These are phyloP conservation scores for Bagarius yarrelli DNA, from an alignment of 2,113 vertebrate genomes.

Conservation along the genomic window DNA sequence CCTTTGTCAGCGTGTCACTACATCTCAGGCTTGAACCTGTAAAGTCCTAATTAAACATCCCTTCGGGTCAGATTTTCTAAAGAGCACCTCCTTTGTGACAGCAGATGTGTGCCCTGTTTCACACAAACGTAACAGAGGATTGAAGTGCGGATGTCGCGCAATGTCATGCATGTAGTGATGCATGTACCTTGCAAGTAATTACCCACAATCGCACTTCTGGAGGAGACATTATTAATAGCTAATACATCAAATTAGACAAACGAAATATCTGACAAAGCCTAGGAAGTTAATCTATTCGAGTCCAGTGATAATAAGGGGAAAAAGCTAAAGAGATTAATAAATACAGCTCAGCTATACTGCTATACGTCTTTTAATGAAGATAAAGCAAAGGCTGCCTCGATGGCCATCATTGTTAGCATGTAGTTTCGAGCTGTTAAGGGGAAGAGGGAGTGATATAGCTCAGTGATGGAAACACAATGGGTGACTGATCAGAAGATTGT, in stretches of 20 bases:
- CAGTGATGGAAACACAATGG: too few relatives aligned
- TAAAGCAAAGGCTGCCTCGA: background rate
- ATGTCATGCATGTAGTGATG: background rate
- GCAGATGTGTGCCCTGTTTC: conserved; percentile 15
- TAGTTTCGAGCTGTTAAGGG: too few relatives aligned
- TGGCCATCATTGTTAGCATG: background rate
- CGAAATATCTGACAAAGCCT: background rate
- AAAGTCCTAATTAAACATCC: conserved; percentile 51
- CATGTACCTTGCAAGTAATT: background rate
- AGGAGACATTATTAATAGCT: background rate
- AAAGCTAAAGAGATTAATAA: background rate
- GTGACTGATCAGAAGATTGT: too few relatives aligned
- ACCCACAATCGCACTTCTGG: background rate
- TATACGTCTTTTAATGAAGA: background rate
- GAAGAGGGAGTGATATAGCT: too few relatives aligned
- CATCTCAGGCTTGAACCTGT: conserved; percentile 44
- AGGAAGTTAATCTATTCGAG: background rate
- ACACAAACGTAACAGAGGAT: background rate
- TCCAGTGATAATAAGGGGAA: background rate
- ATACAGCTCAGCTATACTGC: too few relatives aligned
- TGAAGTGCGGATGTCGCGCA: background rate
- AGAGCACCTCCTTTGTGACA: conserved; percentile 38
- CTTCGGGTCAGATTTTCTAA: conserved; percentile 47
- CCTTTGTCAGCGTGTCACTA: conserved; percentile 32
- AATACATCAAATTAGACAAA: background rate